Conservation (phyloP, 1,140 invertebrate genomes). For the Camponotus vicinus region DNA sequence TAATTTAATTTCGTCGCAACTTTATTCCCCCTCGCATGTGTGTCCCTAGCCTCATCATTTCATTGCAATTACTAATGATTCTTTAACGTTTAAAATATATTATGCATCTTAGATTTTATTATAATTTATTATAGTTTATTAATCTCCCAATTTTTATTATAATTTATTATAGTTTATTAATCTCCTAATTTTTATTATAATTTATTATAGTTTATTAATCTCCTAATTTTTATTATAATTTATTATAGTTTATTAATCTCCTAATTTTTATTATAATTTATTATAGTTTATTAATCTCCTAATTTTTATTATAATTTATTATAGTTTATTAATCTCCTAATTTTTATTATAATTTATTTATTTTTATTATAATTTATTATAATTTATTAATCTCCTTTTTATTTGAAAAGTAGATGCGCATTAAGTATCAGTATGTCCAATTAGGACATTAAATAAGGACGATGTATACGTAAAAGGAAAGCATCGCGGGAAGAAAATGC, state of each 20-base stretch:
- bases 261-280: too few relatives aligned
- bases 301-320: too few relatives aligned
- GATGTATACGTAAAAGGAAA: background rate
- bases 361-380: background rate
- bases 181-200: background rate
- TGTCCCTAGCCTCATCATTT: background rate
- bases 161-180: background rate
- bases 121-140: background rate
- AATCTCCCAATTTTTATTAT: background rate
- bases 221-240: too few relatives aligned
- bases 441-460: constrained; percentile 26
- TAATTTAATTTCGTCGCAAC: constrained; percentile 28
- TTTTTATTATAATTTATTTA: too few relatives aligned
- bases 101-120: background rate
- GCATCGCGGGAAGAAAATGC: constrained; percentile 20
- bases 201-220: too few relatives aligned
- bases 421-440: constrained; percentile 25
- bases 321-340: too few relatives aligned
- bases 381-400: background rate
- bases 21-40: background rate
- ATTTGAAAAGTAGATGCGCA: background rate
- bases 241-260: too few relatives aligned
- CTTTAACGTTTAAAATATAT: background rate
- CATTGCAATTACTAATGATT: background rate
- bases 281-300: too few relatives aligned